These are phyloP conservation scores for Yoshiicerus persimilis DNA, from an alignment of 1,140 invertebrate species.

Conservation along the genomic window DNA sequence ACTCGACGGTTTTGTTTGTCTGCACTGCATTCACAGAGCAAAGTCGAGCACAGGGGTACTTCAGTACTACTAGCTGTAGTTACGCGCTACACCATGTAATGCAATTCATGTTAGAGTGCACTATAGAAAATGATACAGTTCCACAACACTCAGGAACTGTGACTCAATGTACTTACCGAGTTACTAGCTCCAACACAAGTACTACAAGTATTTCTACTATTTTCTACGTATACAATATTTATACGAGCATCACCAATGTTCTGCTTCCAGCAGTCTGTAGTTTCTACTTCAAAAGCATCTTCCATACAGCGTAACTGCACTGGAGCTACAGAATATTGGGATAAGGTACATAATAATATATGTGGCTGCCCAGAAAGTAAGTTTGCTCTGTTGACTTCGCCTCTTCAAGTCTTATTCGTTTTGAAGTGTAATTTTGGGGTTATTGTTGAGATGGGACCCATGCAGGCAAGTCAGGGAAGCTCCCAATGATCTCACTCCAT, in stretches of 20 bases:
- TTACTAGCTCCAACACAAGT: not conserved
- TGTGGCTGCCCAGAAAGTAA: not conserved
- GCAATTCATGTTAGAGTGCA: not conserved
- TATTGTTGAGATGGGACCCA: not conserved
- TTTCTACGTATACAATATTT: not conserved
- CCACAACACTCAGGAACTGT: not conserved
- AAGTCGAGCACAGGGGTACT: not conserved
- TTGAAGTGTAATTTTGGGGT: constrained; percentile 2
- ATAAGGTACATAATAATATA: too few relatives aligned
- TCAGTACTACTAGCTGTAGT: not conserved
- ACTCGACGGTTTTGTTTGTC: not conserved
- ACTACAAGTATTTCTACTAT: too few relatives aligned
- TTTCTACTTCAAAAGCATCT: too few relatives aligned
- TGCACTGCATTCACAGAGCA: not conserved
- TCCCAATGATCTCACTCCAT: not conserved
- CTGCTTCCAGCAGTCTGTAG: too few relatives aligned
- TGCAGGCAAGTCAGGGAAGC: not conserved
- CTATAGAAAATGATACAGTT: not conserved
- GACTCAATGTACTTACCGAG: not conserved
- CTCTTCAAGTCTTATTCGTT: not conserved
- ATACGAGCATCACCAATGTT: not conserved
- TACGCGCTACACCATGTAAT: not conserved
- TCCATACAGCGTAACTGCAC: too few relatives aligned
- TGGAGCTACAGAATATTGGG: not conserved
- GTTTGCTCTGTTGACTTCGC: not conserved